phyloP scores from a whole-genome alignment of 2,888 invertebrate species.

The Acronicta leporina region DNA sequence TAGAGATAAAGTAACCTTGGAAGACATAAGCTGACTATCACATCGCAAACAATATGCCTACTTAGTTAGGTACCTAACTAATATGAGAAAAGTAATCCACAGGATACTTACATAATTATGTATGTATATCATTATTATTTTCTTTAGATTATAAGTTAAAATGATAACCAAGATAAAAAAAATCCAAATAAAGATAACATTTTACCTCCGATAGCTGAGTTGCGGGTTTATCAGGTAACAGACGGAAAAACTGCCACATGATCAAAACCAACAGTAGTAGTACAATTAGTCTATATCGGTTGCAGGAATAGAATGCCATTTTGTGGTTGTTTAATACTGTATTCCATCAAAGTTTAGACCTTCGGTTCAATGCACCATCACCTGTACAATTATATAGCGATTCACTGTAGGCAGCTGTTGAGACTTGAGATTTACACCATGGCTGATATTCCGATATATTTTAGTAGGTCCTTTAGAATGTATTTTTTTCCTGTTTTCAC shows the following conservation, averaged over 20 bases:
- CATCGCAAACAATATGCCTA: too few relatives aligned
- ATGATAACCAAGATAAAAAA: constrained; percentile 15
- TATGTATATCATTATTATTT: too few relatives aligned
- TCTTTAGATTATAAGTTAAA: background rate
- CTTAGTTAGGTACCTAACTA: too few relatives aligned
- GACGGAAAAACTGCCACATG: constrained; percentile 81
- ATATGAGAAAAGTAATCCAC: too few relatives aligned
- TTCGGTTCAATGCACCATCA: constrained; percentile 2
- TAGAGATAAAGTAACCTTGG: too few relatives aligned
- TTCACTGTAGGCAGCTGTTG: constrained; percentile 20
- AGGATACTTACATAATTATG: too few relatives aligned
- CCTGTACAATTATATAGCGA: background rate
- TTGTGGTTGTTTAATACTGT: constrained; percentile 30
- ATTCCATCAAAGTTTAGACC: constrained; percentile 22
- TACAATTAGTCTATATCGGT: constrained; percentile 81
- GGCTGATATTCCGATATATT: constrained; percentile 2
- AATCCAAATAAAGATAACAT: constrained; percentile 15
- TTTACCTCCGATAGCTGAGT: constrained; percentile 72
- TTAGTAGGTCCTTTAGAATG: too few relatives aligned
- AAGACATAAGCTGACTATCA: too few relatives aligned
- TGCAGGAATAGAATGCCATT: constrained; percentile 83
- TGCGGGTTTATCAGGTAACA: constrained; percentile 71
- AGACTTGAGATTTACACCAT: constrained; percentile 2
- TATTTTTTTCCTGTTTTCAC: too few relatives aligned
- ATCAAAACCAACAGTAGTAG: constrained; percentile 79